phyloP scores from a whole-genome alignment of 2,113 vertebrate genomes.

The Paradisaea rubra region DNA sequence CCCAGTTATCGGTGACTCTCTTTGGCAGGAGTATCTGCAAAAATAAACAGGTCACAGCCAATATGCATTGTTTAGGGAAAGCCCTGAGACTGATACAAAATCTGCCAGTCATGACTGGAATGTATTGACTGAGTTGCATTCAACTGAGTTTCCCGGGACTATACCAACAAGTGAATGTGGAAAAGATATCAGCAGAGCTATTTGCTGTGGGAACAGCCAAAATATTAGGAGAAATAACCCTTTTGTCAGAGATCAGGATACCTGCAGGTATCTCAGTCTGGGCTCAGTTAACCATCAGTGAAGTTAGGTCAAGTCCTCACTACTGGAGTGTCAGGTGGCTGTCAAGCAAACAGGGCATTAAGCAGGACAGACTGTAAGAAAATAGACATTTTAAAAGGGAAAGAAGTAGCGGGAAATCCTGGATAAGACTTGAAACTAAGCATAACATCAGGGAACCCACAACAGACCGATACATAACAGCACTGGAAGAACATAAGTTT shows the following conservation, averaged over 20 bases:
- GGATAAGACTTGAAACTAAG: not conserved
- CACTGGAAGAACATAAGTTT: not conserved
- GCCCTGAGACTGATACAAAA: not conserved
- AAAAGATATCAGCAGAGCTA: not conserved
- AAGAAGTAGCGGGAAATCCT: not conserved
- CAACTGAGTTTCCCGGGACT: not conserved
- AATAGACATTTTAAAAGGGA: not conserved
- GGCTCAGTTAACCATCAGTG: not conserved
- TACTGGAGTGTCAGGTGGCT: not conserved
- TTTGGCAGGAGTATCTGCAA: not conserved
- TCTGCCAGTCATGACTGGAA: not conserved
- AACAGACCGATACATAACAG: not conserved
- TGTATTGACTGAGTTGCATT: not conserved
- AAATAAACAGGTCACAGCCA: not conserved
- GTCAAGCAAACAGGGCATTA: not conserved
- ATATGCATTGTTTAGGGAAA: not conserved
- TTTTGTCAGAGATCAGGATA: not conserved
- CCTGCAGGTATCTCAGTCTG: not conserved
- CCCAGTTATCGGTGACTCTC: not conserved
- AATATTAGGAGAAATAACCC: not conserved
- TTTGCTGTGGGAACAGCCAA: not conserved
- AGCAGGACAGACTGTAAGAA: not conserved
- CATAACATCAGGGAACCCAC: not conserved
- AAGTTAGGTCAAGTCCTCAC: not conserved
- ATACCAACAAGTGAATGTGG: not conserved